These are phyloP conservation scores for Chloroceryle inda DNA, from an alignment of 2,797 vertebrate species.

Conservation along the genomic window DNA sequence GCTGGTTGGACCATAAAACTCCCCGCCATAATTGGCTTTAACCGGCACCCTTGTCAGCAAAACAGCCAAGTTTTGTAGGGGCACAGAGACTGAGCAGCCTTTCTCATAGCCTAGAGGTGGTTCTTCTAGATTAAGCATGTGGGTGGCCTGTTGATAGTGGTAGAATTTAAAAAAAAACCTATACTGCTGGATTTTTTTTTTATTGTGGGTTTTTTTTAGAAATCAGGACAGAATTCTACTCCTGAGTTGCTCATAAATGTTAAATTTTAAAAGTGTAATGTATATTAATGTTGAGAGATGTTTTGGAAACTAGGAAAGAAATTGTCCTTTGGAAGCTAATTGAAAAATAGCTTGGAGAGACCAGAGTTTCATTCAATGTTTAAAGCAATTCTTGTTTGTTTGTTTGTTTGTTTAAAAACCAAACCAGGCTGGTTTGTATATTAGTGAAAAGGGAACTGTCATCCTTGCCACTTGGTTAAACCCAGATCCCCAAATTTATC, in stretches of 20 bases:
- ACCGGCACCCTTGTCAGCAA: constrained; percentile 9
- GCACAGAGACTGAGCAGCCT: constrained; percentile 27
- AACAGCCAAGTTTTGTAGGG: constrained; percentile 34
- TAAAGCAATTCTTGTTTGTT: not conserved
- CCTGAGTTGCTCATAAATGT: not conserved
- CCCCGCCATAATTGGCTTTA: constrained; percentile 30
- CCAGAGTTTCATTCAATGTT: not conserved
- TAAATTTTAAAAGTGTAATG: not conserved
- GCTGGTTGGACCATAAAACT: constrained; percentile 66
- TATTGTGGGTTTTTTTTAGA: not conserved
- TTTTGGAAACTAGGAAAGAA: not conserved
- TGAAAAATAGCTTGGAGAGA: not conserved
- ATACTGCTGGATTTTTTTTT: not conserved
- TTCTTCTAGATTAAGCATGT: constrained; percentile 43
- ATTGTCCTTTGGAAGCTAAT: not conserved
- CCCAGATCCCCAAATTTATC: not conserved
- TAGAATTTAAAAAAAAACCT: not conserved
- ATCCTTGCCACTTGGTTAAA: not conserved
- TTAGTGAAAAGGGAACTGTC: not conserved
- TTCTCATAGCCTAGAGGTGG: constrained; percentile 63
- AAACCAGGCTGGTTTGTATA: not conserved
- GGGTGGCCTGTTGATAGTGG: constrained; percentile 62
- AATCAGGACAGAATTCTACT: not conserved
- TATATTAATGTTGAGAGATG: not conserved
- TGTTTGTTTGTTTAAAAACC: not conserved